Conservation (phyloP, 2,888 invertebrate genomes). For the Zaprionus bogoriensis region DNA sequence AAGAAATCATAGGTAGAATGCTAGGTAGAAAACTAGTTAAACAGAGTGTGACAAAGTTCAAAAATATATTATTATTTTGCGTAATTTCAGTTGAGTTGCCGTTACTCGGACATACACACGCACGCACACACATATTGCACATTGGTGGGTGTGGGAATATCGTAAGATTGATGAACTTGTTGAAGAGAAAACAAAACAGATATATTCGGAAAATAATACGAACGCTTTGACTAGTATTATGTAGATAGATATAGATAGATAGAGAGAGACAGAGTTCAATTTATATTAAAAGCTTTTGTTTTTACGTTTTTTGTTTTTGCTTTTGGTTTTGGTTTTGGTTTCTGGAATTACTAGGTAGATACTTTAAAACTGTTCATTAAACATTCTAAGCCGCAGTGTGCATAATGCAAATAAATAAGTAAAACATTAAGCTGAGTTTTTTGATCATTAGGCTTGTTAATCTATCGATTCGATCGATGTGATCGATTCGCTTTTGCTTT, state of each 20-base stretch:
- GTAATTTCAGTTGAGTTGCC: constrained; percentile 28
- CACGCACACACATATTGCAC: constrained; percentile 22
- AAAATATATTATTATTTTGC: constrained; percentile 17
- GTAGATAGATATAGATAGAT: background rate
- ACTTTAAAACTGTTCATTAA: constrained; percentile 62
- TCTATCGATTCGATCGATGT: no score
- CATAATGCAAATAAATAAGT: constrained; percentile 81
- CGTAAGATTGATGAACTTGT: constrained; percentile 11
- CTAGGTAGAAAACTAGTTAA: constrained; percentile 42
- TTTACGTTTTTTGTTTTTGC: constrained; percentile 15
- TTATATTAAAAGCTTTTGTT: constrained; percentile 34
- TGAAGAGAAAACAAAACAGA: constrained; percentile 20
- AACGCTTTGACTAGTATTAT: constrained; percentile 35
- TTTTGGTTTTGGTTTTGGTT: no score
- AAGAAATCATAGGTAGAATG: constrained; percentile 50
- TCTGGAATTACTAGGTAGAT: constrained; percentile 47
- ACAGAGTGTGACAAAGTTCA: constrained; percentile 57
- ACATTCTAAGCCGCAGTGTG: constrained; percentile 82
- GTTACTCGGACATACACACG: constrained; percentile 39
- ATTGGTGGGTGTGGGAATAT: constrained; percentile 8
- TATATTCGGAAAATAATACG: constrained; percentile 25
- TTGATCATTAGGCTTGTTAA: constrained; percentile 61
- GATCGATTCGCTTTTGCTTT: no score
- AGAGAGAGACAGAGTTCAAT: constrained; percentile 34
- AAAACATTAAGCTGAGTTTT: constrained; percentile 77